Percentiles rank a stretch among this genome's conserved stretches.
These are phyloP conservation scores for Epirrhoe tristata DNA, from an alignment of 2,888 invertebrate species.

Conservation along the genomic window DNA sequence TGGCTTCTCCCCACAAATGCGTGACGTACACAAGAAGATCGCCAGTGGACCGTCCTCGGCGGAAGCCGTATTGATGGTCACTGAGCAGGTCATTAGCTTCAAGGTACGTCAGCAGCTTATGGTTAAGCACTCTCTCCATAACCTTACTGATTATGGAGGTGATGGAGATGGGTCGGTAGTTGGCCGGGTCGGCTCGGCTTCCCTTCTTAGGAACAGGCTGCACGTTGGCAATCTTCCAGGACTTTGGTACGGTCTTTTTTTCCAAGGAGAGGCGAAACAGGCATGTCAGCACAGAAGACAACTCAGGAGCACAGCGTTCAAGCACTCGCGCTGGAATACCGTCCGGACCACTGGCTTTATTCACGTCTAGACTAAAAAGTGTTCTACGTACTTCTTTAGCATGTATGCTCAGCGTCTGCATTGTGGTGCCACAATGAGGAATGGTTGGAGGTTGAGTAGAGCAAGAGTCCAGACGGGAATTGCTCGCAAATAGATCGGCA, in stretches of 20 bases:
- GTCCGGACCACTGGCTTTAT: slow-evolving; percentile 4
- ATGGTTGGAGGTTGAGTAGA: too few relatives aligned
- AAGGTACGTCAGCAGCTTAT: slow-evolving; percentile 26
- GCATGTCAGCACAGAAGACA: not conserved
- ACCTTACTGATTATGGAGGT: slow-evolving; percentile 30
- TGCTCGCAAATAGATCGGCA: too few relatives aligned
- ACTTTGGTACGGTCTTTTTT: not conserved
- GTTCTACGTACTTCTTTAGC: too few relatives aligned
- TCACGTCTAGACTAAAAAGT: not conserved
- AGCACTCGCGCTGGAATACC: not conserved
- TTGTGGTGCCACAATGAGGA: not conserved
- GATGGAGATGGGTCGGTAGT: slow-evolving; percentile 33
- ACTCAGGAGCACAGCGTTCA: slow-evolving; percentile 1
- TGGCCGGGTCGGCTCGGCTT: slow-evolving; percentile 20
- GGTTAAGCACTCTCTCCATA: slow-evolving; percentile 35
- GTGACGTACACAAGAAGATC: slow-evolving; percentile 17
- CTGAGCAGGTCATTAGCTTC: slow-evolving; percentile 30
- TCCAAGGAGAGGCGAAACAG: not conserved
- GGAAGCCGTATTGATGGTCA: slow-evolving; percentile 36
- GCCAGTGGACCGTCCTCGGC: slow-evolving; percentile 29
- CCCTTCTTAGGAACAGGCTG: slow-evolving; percentile 23
- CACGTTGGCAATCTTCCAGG: slow-evolving; percentile 24
- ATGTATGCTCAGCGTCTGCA: too few relatives aligned
- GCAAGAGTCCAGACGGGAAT: too few relatives aligned
- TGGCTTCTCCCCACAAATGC: not conserved